A percentile compares a stretch with the other conserved stretches of the same genome.
Evolutionary conservation across 1,140 invertebrate genomes (phyloP).

Genomic region (Drosophila subpulchrella): DNA sequence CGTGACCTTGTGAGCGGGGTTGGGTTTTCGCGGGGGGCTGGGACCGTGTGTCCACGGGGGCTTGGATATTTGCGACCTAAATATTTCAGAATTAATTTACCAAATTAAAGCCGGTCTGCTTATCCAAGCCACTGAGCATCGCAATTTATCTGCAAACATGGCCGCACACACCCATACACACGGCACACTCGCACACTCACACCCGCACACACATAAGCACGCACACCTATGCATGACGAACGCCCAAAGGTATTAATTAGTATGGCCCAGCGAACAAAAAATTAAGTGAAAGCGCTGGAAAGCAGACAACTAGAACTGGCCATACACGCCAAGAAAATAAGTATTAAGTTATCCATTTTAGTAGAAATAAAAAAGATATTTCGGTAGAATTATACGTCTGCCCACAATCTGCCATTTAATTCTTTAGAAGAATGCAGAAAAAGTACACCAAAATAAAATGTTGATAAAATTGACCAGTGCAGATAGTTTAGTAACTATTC

Average conservation of each 20-base stretch:
- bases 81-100: slow-evolving; percentile 80
- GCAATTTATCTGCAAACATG: slow-evolving; percentile 76
- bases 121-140: slow-evolving; percentile 77
- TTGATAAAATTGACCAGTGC: no score
- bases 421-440: no score
- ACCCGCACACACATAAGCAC: slow-evolving; percentile 5
- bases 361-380: no score
- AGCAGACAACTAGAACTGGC: slow-evolving; percentile 59
- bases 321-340: slow-evolving; percentile 11
- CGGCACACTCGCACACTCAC: not conserved
- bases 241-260: slow-evolving; percentile 81
- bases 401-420: no score
- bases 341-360: no score
- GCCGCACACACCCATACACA: slow-evolving; percentile 33
- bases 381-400: no score
- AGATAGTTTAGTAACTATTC: no score
- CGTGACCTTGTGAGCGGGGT: slow-evolving; percentile 59
- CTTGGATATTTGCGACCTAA: slow-evolving; percentile 71
- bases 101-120: slow-evolving; percentile 79
- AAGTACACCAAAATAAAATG: no score
- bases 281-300: slow-evolving; percentile 13
- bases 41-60: slow-evolving; percentile 22
- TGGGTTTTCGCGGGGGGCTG: slow-evolving; percentile 10
- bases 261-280: slow-evolving; percentile 54
- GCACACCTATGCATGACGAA: slow-evolving; percentile 39